Evolutionary conservation across 2,113 vertebrate species (phyloP), one percentile per base, ranked within the genome.

Genomic region (Myiozetetes cayanensis): DNA sequence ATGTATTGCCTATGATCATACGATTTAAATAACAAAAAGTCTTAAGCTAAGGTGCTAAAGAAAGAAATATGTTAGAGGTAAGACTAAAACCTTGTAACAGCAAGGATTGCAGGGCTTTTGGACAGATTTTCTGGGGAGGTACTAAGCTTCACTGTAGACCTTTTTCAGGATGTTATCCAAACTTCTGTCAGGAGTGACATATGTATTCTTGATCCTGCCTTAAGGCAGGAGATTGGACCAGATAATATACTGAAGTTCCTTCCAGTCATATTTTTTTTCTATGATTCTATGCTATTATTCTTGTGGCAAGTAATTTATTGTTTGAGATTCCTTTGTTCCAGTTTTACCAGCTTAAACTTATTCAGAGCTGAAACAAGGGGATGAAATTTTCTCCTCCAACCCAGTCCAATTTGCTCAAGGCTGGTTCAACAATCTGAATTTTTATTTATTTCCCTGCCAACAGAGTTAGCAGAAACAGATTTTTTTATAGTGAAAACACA

Each of bases 381-480:
- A 66, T 66, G 67, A 87, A 82, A 70, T 76, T 81, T 85, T 81
- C 74, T 85, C 3, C 27, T 79, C 63, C 25, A 87, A 41, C 4
- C 2, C 63, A 83, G 43, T 47, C 43, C 58, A 73, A 66, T 27
- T 83, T 91, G 67, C 63, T 94, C 67, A 76, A 80, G 71, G 39
- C 33, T 88, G 31, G 43, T 76, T 77, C 67, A 85, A 41, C 73
- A 63, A 74, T 62, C 50, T 74, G 39, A 63, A 50, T 90, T 91
- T 84, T 95, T 93, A 75, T 93, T 68, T 84, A 66, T 85, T 91
- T 84, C 43, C 24, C 59, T 87, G 71, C 39, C 90, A 96, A 71
- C 39, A n/a, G 8, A 24, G 21, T 87, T 59, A 83, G 24, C 28
- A 83, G 67, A 96, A 96, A 74, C 43, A 83, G 27, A 76, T 91